Base-by-base conservation (phyloP, 1,140 invertebrate species). In the Drosophila gunungcola region DNA sequence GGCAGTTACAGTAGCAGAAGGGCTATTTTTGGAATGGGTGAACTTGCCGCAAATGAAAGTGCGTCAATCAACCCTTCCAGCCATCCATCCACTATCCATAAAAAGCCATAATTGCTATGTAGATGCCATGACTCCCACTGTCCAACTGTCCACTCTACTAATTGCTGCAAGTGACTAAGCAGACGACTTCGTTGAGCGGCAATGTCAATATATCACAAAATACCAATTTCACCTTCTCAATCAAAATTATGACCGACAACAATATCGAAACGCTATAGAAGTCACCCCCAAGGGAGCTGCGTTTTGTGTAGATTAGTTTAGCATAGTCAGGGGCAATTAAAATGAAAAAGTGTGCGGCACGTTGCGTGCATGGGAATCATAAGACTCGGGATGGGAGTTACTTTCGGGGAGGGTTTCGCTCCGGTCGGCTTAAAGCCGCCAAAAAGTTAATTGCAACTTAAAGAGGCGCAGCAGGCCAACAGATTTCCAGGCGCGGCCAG, bases 151-250 rank as follows among this genome's bases (percentile, higher is more conserved):
- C 67, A 11, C 63, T 78, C 65, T 36, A 61, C 74, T 86, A 86
- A 89, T 88, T 88, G 84, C 68, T 39, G 67, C 61, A 72, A 88
- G 77, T 88, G 84, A 88, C 84, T 88, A 88, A 89, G 84, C 84
- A 89, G 84, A 83, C 75, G 64, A 76, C 75, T 70, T 72, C 68
- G 78, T 81, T 86, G 61, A 86, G 80, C 69, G 77, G 58, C 73
- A 60, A 80, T 84, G 84, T 89, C 85, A 89, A 89, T 89, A 89
- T 89, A 89, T 89, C 84, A 89, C 73, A 88, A 88, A 88, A 89
- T 80, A 89, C 84, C 84, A 89, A 88, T 88, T 89, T 89, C 67
- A 85, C 73, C 62, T 86, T 73, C 86, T 90, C 86, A 90, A 90
- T 90, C 86, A 90, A 90, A 90, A 86, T 90, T 90, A 90, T 90